Evolutionary conservation across 2,888 invertebrate species (phyloP), one percentile per base, ranked within the genome.

Genomic region (Caenorhabditis sp.): DNA sequence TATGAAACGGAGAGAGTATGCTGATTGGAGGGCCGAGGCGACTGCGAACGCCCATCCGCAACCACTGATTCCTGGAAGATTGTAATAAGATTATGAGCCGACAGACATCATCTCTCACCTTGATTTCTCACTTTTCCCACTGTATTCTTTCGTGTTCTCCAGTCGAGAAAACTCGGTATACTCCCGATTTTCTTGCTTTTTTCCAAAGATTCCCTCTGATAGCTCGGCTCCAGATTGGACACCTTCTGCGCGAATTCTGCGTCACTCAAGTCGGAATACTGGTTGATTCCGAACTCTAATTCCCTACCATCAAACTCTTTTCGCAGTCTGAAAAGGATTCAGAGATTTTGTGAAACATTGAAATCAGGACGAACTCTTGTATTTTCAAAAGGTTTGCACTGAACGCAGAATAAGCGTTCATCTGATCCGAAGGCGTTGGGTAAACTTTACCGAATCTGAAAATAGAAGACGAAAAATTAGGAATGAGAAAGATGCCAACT

Each of bases 111-210:
- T n/a, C n/a, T n/a, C 15, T 46, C n/a, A 46, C 46, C 50, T 50
- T 56, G 56, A 56, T 56, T 30, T 43, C 39, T 39, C 5, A 55
- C 41, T 24, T n/a, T 39, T 39, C 58, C 45, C 1, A 58, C 43
- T 8, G 45, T 43, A 7, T 30, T 32, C 7, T 30, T 45, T 5
- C 58, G n/a, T 15, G 30, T 35, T 35, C 59, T 32, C 46, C 59
- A 59, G 37, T 59, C 46, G 1, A 59, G 9, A 43, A 43, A 56
- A 24, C 6, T 22, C 4, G 39, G 56, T 5, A 56, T 1, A 27
- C 26, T 26, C 5, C 27, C n/a, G 39, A 17, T 13, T 27, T 39
- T 41, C 27, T 24, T 15, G 22, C 2, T 4, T 20, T 37, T 35
- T 22, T 17, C 15, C 35, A 11, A 8, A 1, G 11, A 5, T 2